phyloP scores from a whole-genome alignment of 2,113 vertebrate species.

The Zosterops lateralis region DNA sequence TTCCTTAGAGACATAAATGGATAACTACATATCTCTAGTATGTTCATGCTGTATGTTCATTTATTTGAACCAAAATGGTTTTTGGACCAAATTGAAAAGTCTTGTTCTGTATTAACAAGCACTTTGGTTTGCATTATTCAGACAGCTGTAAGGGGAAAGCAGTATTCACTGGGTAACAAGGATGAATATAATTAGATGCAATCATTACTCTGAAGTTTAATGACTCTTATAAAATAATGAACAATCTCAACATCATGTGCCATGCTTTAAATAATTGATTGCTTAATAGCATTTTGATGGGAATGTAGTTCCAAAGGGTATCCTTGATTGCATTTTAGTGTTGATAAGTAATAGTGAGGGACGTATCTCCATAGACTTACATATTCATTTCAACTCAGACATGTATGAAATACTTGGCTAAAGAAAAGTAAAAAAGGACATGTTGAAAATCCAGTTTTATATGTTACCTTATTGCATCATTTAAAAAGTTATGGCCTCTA shows the following conservation, averaged over 20 bases:
- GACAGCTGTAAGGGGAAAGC: not conserved
- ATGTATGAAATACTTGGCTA: not conserved
- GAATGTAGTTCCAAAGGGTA: not conserved
- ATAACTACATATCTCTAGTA: not conserved
- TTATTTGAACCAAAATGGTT: not conserved
- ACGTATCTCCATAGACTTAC: not conserved
- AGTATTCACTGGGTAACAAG: not conserved
- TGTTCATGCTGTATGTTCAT: not conserved
- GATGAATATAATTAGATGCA: not conserved
- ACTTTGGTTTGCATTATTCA: not conserved
- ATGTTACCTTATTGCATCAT: not conserved
- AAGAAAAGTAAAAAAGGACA: not conserved
- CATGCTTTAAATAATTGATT: slow-evolving; percentile 40
- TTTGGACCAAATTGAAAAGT: not conserved
- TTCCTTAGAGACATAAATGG: not conserved
- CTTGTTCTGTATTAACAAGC: not conserved
- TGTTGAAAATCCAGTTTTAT: not conserved
- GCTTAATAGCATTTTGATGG: slow-evolving; percentile 9
- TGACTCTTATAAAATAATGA: not conserved
- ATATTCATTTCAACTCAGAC: not conserved
- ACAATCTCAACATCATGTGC: not conserved
- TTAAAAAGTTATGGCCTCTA: not conserved
- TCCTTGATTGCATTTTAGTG: slow-evolving; percentile 15
- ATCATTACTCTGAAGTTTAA: not conserved
- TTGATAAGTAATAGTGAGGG: not conserved